Conservation (phyloP, 2,888 invertebrate species). For the Eupithecia dodoneata region DNA sequence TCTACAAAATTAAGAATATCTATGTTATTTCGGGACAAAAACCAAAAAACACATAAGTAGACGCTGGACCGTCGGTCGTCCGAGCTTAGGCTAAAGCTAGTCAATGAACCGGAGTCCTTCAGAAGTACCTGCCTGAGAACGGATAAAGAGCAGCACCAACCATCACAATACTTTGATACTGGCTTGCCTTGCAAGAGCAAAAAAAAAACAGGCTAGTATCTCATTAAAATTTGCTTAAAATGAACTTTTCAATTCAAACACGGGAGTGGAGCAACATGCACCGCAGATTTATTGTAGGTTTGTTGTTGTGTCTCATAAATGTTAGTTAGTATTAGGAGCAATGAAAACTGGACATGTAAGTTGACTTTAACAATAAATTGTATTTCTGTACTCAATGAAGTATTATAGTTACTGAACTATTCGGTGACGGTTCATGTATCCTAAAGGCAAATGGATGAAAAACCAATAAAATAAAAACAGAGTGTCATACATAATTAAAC, state of each 20-base stretch:
- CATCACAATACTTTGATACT: neutral
- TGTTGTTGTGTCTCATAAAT: neutral
- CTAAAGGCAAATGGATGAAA: neutral
- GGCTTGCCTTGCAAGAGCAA: neutral
- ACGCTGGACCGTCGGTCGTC: neutral
- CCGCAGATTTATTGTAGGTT: neutral
- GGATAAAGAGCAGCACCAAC: neutral
- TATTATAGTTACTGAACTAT: too few relatives aligned
- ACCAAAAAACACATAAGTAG: neutral
- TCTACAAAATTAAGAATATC: neutral
- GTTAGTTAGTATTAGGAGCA: too few relatives aligned
- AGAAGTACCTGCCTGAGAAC: neutral
- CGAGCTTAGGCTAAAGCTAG: neutral
- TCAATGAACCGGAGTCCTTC: neutral
- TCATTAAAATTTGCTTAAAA: neutral
- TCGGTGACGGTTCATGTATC: neutral
- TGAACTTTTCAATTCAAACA: neutral
- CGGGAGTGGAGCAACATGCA: neutral
- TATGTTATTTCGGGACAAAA: neutral
- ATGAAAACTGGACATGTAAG: too few relatives aligned
- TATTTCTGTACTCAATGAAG: too few relatives aligned
- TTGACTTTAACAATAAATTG: too few relatives aligned
- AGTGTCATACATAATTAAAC: neutral
- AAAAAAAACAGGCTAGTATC: neutral
- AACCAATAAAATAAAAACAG: neutral